Conservation (phyloP, 2,888 invertebrate genomes). For the Polydesmus complanatus region DNA sequence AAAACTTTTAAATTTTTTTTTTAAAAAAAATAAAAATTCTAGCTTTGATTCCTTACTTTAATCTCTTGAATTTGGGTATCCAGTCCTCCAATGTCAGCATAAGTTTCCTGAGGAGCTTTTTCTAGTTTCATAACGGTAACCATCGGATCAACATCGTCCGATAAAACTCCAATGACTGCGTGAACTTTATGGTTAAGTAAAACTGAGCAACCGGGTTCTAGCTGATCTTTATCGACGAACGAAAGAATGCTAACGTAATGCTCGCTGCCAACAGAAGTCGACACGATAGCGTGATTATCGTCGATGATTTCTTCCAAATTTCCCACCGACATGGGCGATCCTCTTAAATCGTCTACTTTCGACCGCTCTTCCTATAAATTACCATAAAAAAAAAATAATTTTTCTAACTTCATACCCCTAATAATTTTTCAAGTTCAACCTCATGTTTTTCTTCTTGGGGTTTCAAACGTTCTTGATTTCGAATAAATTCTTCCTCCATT, state of each 20-base stretch:
- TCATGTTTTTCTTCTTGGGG: conserved; percentile 99
- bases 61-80: conserved; percentile 97
- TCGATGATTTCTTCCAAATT: conserved; percentile 98
- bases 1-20: not conserved
- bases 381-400: conserved; percentile 21
- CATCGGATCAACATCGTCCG: conserved; percentile 99
- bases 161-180: conserved; percentile 97
- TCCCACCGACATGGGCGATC: conserved; percentile 99
- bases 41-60: conserved; percentile 37
- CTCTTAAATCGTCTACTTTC: conserved; percentile 94
- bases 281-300: conserved; percentile 99
- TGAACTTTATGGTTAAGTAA: conserved; percentile 97
- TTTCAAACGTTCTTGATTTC: conserved; percentile 93
- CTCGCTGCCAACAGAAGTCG: conserved; percentile 96
- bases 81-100: conserved; percentile 94
- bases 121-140: conserved; percentile 99
- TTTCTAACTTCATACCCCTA: conserved; percentile 1
- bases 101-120: conserved; percentile 98
- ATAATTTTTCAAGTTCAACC: conserved; percentile 26
- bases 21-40: not conserved
- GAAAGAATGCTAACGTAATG: conserved; percentile 98
- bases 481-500: conserved; percentile 99
- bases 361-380: conserved; percentile 67
- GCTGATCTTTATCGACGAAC: conserved; percentile 97
- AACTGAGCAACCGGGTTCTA: conserved; percentile 98